These are phyloP conservation scores for Cosmia pyralina DNA, from an alignment of 2,888 invertebrate species.

Conservation along the genomic window DNA sequence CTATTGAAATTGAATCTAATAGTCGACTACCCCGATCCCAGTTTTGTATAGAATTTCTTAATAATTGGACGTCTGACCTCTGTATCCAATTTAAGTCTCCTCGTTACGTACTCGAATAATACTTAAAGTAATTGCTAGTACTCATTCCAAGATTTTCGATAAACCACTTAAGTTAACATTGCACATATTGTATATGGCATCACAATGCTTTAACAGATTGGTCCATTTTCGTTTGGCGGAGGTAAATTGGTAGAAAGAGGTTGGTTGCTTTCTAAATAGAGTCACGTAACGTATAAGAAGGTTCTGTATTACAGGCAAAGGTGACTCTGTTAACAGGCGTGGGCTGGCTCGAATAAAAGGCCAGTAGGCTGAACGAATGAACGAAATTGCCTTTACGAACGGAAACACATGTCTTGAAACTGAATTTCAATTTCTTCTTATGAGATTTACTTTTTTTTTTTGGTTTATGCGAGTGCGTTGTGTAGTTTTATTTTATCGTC, in stretches of 20 bases:
- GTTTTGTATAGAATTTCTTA: constrained; percentile 60
- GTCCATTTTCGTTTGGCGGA: constrained; percentile 76
- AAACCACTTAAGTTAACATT: constrained; percentile 69
- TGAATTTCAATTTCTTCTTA: constrained; percentile 68
- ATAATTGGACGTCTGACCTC: constrained; percentile 63
- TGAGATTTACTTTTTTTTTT: constrained; percentile 55
- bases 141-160: constrained; percentile 63
- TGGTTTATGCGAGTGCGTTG: constrained; percentile 31
- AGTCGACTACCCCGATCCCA: constrained; percentile 52
- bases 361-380: constrained; percentile 70
- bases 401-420: constrained; percentile 66
- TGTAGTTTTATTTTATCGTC: constrained; percentile 14
- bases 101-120: constrained; percentile 63
- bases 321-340: constrained; percentile 73
- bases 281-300: constrained; percentile 86
- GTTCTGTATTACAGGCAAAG: constrained; percentile 76
- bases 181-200: constrained; percentile 73
- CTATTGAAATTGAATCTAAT: constrained; percentile 66
- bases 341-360: constrained; percentile 69
- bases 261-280: constrained; percentile 83
- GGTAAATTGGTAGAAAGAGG: constrained; percentile 82
- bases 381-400: constrained; percentile 69
- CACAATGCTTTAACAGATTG: constrained; percentile 81
- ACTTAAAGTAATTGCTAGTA: constrained; percentile 66
- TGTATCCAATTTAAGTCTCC: constrained; percentile 66